A percentile compares a stretch with the other conserved stretches of the same genome.
Evolutionary conservation across 2,888 invertebrate genomes (phyloP).

Genomic region (Noctua janthina): DNA sequence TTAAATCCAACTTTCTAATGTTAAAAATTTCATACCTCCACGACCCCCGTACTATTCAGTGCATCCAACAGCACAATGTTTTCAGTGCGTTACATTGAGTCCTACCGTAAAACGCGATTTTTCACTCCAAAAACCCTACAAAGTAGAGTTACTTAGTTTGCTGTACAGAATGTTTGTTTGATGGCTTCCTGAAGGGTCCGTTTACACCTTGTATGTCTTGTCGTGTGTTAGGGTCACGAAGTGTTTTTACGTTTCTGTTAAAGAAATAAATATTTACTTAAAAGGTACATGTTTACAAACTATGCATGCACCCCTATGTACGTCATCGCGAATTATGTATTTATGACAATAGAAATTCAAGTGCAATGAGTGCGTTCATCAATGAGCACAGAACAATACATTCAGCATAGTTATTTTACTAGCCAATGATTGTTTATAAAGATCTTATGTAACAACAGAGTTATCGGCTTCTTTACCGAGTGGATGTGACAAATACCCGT

Average conservation of each 20-base stretch:
- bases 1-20: too few species aligned
- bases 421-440: conserved; percentile 2
- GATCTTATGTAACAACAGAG: background rate
- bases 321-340: background rate
- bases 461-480: background rate
- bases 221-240: background rate
- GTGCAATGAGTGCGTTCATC: conserved; percentile 15
- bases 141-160: too few species aligned
- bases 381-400: conserved; percentile 14
- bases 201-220: background rate
- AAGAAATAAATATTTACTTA: background rate
- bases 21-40: too few species aligned
- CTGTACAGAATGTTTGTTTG: too few species aligned
- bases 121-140: too few species aligned
- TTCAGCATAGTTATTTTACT: background rate
- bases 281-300: background rate
- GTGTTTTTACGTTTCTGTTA: too few species aligned
- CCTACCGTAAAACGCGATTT: too few species aligned
- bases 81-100: too few species aligned
- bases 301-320: background rate
- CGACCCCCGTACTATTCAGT: too few species aligned
- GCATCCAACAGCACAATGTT: too few species aligned
- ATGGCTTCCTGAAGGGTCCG: too few species aligned
- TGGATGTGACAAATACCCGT: background rate
- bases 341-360: conserved; percentile 29